These are phyloP conservation scores for Tuta absoluta DNA, from an alignment of 2,888 invertebrate species.

Conservation along the genomic window DNA sequence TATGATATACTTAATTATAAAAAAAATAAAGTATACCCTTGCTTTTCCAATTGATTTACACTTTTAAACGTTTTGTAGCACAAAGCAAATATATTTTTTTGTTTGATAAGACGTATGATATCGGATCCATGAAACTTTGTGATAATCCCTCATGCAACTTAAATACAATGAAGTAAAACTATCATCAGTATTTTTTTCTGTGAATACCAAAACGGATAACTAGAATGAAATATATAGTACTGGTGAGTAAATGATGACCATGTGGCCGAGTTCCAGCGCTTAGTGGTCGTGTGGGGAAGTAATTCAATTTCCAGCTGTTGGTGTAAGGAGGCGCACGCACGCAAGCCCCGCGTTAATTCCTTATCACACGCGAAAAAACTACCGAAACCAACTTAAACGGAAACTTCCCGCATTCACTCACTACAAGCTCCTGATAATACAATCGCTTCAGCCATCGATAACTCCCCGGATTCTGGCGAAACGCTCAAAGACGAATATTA, in stretches of 20 bases:
- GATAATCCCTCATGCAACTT: not conserved
- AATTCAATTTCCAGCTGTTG: constrained; percentile 27
- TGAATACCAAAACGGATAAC: not conserved
- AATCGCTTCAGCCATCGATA: constrained; percentile 17
- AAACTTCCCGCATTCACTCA: constrained; percentile 13
- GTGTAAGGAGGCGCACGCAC: constrained; percentile 27
- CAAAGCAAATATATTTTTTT: too few relatives aligned
- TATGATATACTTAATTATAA: not conserved
- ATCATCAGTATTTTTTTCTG: not conserved
- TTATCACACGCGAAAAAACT: constrained; percentile 31
- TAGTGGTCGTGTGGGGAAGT: constrained; percentile 14
- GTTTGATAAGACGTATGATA: not conserved
- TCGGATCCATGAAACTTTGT: not conserved
- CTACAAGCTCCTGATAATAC: constrained; percentile 4
- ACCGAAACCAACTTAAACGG: constrained; percentile 18
- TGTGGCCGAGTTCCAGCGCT: constrained; percentile 2
- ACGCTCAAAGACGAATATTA: constrained; percentile 16
- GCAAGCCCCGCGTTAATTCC: constrained; percentile 27
- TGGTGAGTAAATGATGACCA: constrained; percentile 20
- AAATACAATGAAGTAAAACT: not conserved
- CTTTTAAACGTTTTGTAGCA: too few relatives aligned
- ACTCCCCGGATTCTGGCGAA: constrained; percentile 10
- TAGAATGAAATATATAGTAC: not conserved
- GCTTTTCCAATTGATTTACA: not conserved
- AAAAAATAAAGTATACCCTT: not conserved